These are phyloP conservation scores for Drosophila planitibia DNA, from an alignment of 2,888 invertebrate genomes.

Conservation along the genomic window DNA sequence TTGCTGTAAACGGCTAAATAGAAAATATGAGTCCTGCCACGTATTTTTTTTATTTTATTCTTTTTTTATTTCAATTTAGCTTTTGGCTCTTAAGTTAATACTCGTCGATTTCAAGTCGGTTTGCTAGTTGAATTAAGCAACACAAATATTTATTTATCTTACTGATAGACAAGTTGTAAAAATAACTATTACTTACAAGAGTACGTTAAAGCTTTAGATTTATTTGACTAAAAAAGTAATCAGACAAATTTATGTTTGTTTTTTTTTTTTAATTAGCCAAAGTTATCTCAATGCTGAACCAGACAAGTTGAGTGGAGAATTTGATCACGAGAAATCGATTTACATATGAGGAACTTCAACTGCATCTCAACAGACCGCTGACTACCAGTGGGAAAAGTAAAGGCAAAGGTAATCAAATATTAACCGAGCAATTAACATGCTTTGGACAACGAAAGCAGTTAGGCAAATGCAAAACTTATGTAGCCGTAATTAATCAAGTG, in stretches of 20 bases:
- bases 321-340: slow-evolving; percentile 50
- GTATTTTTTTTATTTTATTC: not conserved
- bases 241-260: not conserved
- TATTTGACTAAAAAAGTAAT: not conserved
- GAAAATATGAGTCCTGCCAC: not conserved
- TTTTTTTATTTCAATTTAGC: not conserved
- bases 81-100: not conserved
- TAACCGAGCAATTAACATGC: slow-evolving; percentile 53
- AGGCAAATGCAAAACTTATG: slow-evolving; percentile 51
- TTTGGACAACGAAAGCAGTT: slow-evolving; percentile 34
- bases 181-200: not conserved
- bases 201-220: not conserved
- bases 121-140: not conserved
- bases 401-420: slow-evolving; percentile 55
- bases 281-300: not conserved
- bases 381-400: not conserved
- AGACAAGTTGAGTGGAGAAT: no score
- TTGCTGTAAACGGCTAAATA: not conserved
- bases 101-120: not conserved
- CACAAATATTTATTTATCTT: not conserved
- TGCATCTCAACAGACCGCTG: slow-evolving; percentile 16
- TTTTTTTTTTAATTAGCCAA: not conserved
- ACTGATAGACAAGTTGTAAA: not conserved
- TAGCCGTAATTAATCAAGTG: slow-evolving; percentile 61
- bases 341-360: slow-evolving; percentile 18